Base-by-base conservation (phyloP, 2,888 invertebrate genomes). In the Xanthia togata region DNA sequence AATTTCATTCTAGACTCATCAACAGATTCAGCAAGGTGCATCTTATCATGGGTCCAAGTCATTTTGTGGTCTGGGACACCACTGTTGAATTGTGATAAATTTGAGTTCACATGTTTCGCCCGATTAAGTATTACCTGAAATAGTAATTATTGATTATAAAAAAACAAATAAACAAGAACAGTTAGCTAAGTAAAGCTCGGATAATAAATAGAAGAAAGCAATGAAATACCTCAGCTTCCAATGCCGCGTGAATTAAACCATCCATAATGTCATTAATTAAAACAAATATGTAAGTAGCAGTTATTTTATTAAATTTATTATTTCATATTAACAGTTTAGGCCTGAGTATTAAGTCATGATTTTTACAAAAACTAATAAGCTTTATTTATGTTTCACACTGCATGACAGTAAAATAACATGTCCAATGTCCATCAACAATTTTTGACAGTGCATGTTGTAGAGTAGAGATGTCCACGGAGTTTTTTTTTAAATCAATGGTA, bases 211-310 rank as follows among this genome's bases (percentile, higher is more conserved):
- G 87, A 91, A 90, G 92, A 93, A 93, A 93, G 92, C 91, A 93
- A 89, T 87, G 88, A 92, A 93, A 92, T 94, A 95, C 96, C 96
- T 96, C 96, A 93, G 96, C 96, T 95, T 96, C 96, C 95, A 96
- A 95, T 96, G 96, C 96, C 95, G 96, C 96, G 96, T 96, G 96
- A 96, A 96, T 96, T 96, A 96, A 96, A 95, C 96, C 96, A 96
- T 96, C 96, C 96, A 96, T 96, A 96, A 94, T 96, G 96, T 95
- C 94, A 96, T 96, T 95, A 94, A 94, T 93, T 94, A 94, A 92
- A 94, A 94, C 93, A 93, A 94, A 93, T 95, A 93, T 93, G 90
- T 93, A 92, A 93, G 91, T 93, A 92, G 92, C 92, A 94, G 93
- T 92, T 93, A 91, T 92, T 92, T 94, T 94, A 92, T 93, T 90